Conservation (phyloP, 2,797 vertebrate genomes). For the Scarus forsteni region DNA sequence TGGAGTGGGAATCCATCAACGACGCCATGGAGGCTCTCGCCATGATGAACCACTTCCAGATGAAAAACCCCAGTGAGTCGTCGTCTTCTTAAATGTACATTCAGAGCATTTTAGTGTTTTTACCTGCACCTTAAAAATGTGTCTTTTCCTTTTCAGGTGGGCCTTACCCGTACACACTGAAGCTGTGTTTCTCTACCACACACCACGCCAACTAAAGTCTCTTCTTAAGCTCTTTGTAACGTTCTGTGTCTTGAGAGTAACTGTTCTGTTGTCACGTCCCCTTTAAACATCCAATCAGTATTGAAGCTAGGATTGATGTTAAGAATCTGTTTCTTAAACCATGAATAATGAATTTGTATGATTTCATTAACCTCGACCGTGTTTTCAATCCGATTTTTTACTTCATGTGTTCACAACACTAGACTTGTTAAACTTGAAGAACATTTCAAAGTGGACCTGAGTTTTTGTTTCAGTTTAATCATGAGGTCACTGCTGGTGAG, state of each 20-base stretch:
- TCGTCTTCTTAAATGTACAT: neutral
- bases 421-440: constrained; percentile 42
- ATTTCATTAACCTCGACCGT: constrained; percentile 43
- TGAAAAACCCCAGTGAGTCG: constrained; percentile 93
- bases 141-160: constrained; percentile 81
- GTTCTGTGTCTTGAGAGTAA: constrained; percentile 57
- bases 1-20: constrained; percentile 93
- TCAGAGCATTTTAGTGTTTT: neutral
- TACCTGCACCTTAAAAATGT: neutral
- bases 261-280: constrained; percentile 47
- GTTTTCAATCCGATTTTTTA: constrained; percentile 45
- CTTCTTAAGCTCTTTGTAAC: constrained; percentile 39
- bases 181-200: constrained; percentile 95
- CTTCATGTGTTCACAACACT: constrained; percentile 50
- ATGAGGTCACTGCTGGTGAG: constrained; percentile 32
- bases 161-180: constrained; percentile 94
- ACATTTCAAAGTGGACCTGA: constrained; percentile 22
- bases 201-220: constrained; percentile 89
- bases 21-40: constrained; percentile 92
- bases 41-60: constrained; percentile 92
- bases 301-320: constrained; percentile 53
- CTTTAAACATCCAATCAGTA: constrained; percentile 41
- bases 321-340: constrained; percentile 57
- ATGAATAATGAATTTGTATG: constrained; percentile 59
- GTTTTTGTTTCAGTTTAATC: constrained; percentile 60